phyloP scores from a whole-genome alignment of 2,113 vertebrate genomes.

The Lathamus discolor region DNA sequence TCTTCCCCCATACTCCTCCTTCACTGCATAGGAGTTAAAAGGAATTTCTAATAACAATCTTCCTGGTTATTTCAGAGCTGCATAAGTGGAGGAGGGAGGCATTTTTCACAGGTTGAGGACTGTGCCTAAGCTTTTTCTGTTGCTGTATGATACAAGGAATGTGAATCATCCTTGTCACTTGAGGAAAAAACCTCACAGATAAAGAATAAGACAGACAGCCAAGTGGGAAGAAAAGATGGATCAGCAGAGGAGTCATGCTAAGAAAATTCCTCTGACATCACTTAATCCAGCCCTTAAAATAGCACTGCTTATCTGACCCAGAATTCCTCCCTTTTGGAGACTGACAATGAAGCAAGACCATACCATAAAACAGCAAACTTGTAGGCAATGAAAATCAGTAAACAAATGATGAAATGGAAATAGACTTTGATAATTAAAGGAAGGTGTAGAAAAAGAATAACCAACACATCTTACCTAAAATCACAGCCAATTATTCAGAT shows the following conservation, averaged over 20 bases:
- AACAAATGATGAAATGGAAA: background rate
- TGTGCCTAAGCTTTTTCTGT: slow-evolving; percentile 26
- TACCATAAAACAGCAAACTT: background rate
- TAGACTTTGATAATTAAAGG: background rate
- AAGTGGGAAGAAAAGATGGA: slow-evolving; percentile 45
- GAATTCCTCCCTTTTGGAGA: background rate
- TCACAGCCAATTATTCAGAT: background rate
- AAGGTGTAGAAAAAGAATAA: background rate
- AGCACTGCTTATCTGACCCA: slow-evolving; percentile 3
- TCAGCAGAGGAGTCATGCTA: slow-evolving; percentile 38
- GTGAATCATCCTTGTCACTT: slow-evolving; percentile 40
- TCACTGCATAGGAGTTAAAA: background rate
- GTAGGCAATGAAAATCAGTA: background rate
- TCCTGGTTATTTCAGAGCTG: slow-evolving; percentile 27
- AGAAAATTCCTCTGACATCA: slow-evolving; percentile 46
- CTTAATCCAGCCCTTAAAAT: slow-evolving; percentile 33
- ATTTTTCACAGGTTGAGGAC: slow-evolving; percentile 30
- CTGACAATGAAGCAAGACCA: background rate
- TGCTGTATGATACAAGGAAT: background rate
- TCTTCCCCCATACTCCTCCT: background rate
- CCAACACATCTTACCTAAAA: background rate
- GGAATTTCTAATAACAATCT: slow-evolving; percentile 13
- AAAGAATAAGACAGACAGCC: slow-evolving; percentile 17
- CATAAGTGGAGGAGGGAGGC: background rate
- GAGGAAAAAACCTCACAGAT: slow-evolving; percentile 1